A percentile compares a stretch with the other conserved stretches of the same genome.
phyloP scores from a whole-genome alignment of 2,888 invertebrate genomes.

The Parthenolecanium corni region DNA sequence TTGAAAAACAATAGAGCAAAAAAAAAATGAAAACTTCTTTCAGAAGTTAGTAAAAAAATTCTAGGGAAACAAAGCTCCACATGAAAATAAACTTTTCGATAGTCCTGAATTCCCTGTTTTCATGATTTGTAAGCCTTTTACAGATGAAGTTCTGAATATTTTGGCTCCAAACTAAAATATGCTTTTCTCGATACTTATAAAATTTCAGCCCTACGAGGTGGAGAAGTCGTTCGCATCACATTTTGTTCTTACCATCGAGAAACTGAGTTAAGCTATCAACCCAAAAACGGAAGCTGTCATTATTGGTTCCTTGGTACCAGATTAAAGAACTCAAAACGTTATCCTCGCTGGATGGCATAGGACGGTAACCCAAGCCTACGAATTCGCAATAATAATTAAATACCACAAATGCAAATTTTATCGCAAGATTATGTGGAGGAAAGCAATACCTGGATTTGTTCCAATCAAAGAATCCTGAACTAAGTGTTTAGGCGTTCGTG shows the following conservation, averaged over 20 bases:
- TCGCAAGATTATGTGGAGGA: not conserved
- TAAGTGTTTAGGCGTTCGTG: slow-evolving; percentile 81
- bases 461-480: slow-evolving; percentile 77
- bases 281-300: not conserved
- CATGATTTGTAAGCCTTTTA: no score
- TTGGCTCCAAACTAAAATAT: no score
- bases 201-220: not conserved
- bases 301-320: slow-evolving; percentile 4
- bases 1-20: no score
- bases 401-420: not conserved
- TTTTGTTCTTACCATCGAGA: not conserved
- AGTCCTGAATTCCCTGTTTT: no score
- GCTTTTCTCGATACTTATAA: not conserved
- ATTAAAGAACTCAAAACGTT: slow-evolving; percentile 10
- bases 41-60: no score
- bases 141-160: no score
- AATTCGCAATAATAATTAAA: not conserved
- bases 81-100: no score
- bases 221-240: no score
- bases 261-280: not conserved
- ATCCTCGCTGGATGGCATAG: not conserved
- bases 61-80: no score
- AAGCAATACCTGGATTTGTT: slow-evolving; percentile 85
- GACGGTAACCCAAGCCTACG: not conserved
- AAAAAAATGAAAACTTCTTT: no score